Base-by-base conservation (phyloP, 2,113 vertebrate genomes). In the Laterallus jamaicensis region DNA sequence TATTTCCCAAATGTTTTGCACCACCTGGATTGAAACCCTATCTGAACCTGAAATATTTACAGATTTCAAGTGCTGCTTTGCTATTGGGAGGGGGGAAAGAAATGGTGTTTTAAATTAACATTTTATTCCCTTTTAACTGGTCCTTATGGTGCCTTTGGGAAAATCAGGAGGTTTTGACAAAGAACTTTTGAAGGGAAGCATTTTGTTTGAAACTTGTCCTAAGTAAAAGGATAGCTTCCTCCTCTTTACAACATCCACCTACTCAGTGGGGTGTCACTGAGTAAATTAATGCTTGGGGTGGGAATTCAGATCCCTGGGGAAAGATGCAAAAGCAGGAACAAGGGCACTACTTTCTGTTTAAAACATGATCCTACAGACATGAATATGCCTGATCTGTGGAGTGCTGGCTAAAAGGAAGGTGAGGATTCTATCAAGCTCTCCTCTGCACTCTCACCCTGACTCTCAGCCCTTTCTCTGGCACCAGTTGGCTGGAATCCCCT, bases 401-500 rank as follows among this genome's bases (percentile, higher is more conserved):
- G 37, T 1, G 50, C 70, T 26, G 28, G 47, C 29, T 69, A 5
- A 35, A 9, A 39, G 40, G 55, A 56, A 74, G 44, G 31, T 3
- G 50, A 67, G 35, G 14, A n/a, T 37, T 22, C 8, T 10, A 50
- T 37, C 12, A 64, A 62, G 68, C 10, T 59, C 73, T 91, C 37
- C 35, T 32, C 52, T 3, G 6, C 12, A 2, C 9, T 69, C 24
- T 19, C 42, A 4, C 6, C 24, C 64, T 16, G 2, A 16, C 32
- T 28, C 37, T 22, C 39, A 59, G 80, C 13, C 64, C 8, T 50
- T 78, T 12, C 86, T 47, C 31, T 12, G 22, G 66, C 59, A 66
- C 63, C 20, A 2, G 31, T 77, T 39, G 77, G 74, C 90, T 85
- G 88, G 85, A 59, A 90, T 82, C 58, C 49, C 88, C 83, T 70